Base-by-base conservation (phyloP, 1,140 invertebrate genomes). In the Akabosia matsudoensis region DNA sequence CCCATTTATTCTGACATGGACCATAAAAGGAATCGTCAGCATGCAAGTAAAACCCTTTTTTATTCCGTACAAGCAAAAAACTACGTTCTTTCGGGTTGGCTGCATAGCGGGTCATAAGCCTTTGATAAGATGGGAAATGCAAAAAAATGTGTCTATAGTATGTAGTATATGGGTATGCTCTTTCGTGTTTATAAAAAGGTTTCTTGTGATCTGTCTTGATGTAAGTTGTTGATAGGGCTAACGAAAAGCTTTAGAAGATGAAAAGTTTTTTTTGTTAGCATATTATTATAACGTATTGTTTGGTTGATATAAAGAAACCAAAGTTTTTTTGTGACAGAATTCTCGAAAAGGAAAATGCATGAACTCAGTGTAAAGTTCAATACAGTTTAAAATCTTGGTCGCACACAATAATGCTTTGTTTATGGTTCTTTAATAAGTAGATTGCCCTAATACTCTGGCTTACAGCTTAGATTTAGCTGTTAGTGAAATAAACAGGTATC, bases 291-390 rank as follows among this genome's bases (percentile, higher is more conserved):
- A 45, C 37, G 18, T 45, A 45, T 45, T 45, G 37, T 45, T 45
- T 45, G 18, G 7, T 45, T 18, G 7, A 10, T 45, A 7, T 45
- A 10, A 18, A 45, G 18, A 10, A 22, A 67, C 10, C 24, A 28
- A 2, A 30, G 10, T 30, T 67, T 67, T 67, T 67, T 67, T 67
- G 61, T 67, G 61, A 67, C 61, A 31, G 28, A 67, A 24, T 67
- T 67, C 61, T 67, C n/a, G 28, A 67, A 67, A 67, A 67, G 61
- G 61, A 67, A 67, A 67, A 2, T 28, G 31, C 37, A 18, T 45
- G 7, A 7, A 45, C 18, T 45, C 18, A 45, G 7, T 45, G 7
- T 45, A 45, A 45, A 45, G 37, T 45, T 45, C 7, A 45, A 45
- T 45, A 45, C 37, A 45, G 7, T 10, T 45, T 45, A 45, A 18